phyloP scores from a whole-genome alignment of 2,797 vertebrate species.

The Agapornis canus region DNA sequence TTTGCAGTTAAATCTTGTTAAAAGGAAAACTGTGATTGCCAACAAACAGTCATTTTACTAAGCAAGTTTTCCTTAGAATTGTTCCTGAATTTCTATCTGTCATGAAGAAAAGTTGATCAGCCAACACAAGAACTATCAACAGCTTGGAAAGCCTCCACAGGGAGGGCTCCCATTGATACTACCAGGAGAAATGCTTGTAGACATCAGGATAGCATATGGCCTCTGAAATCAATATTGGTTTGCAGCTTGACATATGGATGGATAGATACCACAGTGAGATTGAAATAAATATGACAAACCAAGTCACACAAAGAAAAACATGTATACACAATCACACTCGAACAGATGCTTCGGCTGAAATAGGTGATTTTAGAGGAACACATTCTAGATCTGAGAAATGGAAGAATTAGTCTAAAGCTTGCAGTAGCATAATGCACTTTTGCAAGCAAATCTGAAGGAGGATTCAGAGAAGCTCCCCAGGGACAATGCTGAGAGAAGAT shows the following conservation, averaged over 20 bases:
- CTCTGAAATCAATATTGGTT: slow-evolving; percentile 51
- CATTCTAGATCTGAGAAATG: slow-evolving; percentile 38
- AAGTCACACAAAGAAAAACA: slow-evolving; percentile 14
- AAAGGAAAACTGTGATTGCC: neutral
- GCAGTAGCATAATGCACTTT: slow-evolving; percentile 41
- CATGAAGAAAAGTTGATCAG: neutral
- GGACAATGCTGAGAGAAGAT: neutral
- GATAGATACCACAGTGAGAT: slow-evolving; percentile 35
- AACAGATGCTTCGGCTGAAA: slow-evolving; percentile 76
- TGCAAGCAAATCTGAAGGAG: slow-evolving; percentile 49
- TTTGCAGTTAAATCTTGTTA: neutral
- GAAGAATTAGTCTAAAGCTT: slow-evolving; percentile 51
- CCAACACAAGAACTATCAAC: neutral
- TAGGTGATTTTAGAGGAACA: slow-evolving; percentile 72
- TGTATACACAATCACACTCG: slow-evolving; percentile 28
- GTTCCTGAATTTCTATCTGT: neutral
- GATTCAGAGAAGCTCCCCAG: slow-evolving; percentile 51
- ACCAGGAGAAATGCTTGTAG: slow-evolving; percentile 23
- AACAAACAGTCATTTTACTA: neutral
- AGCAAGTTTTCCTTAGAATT: neutral
- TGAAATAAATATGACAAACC: slow-evolving; percentile 38
- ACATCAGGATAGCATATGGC: slow-evolving; percentile 40
- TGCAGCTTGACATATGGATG: slow-evolving; percentile 43
- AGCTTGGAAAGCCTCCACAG: neutral
- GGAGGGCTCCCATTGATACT: neutral